Conservation (phyloP, 2,113 vertebrate genomes). For the Talpa occidentalis region DNA sequence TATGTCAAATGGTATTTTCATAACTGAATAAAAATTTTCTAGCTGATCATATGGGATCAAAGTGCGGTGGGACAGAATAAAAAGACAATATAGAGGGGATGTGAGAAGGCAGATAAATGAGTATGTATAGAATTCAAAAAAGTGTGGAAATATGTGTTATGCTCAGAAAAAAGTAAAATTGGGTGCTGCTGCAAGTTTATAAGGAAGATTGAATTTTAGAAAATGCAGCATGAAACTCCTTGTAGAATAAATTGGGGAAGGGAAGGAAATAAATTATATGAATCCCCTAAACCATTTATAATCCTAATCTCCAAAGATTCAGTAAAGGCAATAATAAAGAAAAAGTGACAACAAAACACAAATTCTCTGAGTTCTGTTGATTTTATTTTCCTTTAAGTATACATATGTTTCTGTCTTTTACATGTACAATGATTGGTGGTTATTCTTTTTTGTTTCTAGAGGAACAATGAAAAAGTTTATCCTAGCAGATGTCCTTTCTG, state of each 20-base stretch:
- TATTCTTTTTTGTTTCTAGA: not conserved
- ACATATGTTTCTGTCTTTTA: not conserved
- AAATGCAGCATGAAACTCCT: not conserved
- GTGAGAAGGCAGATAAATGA: not conserved
- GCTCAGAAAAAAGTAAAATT: not conserved
- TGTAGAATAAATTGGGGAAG: not conserved
- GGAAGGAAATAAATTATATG: not conserved
- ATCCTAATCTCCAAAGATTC: not conserved
- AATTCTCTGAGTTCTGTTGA: not conserved
- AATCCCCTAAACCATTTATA: not conserved
- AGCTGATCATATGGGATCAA: not conserved
- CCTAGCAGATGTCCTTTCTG: conserved; percentile 21
- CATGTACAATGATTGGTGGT: not conserved
- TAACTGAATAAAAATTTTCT: not conserved
- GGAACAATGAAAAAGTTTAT: not conserved
- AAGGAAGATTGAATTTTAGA: not conserved
- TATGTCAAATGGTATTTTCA: not conserved
- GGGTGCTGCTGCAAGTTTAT: not conserved
- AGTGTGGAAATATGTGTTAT: not conserved
- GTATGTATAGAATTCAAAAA: not conserved
- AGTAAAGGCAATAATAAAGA: not conserved
- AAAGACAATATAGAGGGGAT: not conserved
- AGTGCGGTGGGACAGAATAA: not conserved
- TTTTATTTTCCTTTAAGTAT: not conserved
- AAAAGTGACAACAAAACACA: not conserved